These are phyloP conservation scores for Enteromius viviparus DNA, from an alignment of 2,797 vertebrate genomes.

Conservation along the genomic window DNA sequence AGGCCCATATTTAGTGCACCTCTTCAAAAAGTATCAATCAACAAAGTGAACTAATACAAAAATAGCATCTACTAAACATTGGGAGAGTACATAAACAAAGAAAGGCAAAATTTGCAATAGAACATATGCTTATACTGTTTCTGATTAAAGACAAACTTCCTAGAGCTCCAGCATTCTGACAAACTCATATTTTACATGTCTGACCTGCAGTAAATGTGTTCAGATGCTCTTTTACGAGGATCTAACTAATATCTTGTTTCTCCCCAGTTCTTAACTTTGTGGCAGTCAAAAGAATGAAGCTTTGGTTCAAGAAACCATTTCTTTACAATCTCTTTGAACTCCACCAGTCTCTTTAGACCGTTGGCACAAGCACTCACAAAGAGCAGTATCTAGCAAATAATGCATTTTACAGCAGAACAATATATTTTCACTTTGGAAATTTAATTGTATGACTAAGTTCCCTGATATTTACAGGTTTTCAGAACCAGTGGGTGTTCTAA, in stretches of 20 bases:
- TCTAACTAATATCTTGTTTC: conserved; percentile 16
- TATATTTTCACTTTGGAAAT: background rate
- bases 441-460: background rate
- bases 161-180: background rate
- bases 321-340: background rate
- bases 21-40: background rate
- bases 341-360: background rate
- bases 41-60: background rate
- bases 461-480: conserved; percentile 5
- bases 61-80: background rate
- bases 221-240: conserved; percentile 35
- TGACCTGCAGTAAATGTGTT: conserved; percentile 22
- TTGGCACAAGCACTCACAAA: background rate
- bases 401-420: background rate
- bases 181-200: background rate
- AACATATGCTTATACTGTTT: conserved; percentile 11
- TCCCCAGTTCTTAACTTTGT: conserved; percentile 25
- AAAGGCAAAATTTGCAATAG: background rate
- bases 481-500: background rate
- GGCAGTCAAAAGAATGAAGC: conserved; percentile 8
- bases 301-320: background rate
- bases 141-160: conserved; percentile 20
- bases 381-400: background rate
- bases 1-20: background rate
- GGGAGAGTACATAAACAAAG: background rate